phyloP scores from a whole-genome alignment of 2,888 invertebrate genomes.

The Parnassius smintheus region DNA sequence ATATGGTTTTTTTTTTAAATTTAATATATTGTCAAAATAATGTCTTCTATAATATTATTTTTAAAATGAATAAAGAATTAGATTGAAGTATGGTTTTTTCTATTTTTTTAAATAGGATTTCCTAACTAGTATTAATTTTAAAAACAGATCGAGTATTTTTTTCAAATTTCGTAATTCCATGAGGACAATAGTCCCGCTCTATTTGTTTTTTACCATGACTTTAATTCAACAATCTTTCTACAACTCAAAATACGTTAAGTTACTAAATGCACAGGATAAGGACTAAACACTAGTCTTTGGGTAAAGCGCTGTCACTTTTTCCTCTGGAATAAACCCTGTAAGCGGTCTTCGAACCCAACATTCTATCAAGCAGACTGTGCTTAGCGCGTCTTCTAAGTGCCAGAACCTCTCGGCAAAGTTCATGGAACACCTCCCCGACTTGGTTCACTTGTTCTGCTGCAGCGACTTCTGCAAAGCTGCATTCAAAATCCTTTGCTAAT shows the following conservation, averaged over 20 bases:
- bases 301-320: conserved; percentile 93
- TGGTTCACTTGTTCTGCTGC: conserved; percentile 94
- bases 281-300: conserved; percentile 83
- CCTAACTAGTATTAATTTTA: too few relatives aligned
- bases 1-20: too few relatives aligned
- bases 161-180: too few relatives aligned
- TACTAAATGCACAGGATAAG: conserved; percentile 33
- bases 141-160: too few relatives aligned
- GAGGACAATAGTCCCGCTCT: too few relatives aligned
- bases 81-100: too few relatives aligned
- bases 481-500: conserved; percentile 93
- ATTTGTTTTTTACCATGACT: conserved; percentile 1
- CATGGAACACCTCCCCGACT: conserved; percentile 92
- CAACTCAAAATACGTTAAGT: conserved; percentile 2
- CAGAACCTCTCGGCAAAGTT: conserved; percentile 91
- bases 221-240: conserved; percentile 7
- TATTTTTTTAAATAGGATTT: too few relatives aligned
- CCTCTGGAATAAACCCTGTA: conserved; percentile 90
- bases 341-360: conserved; percentile 88
- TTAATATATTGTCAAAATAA: too few relatives aligned
- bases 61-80: too few relatives aligned
- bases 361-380: conserved; percentile 90
- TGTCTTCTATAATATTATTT: too few relatives aligned
- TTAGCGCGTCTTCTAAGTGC: conserved; percentile 90
- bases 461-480: conserved; percentile 92